Evolutionary conservation across 2,888 invertebrate species (phyloP).

Genomic region (Cynaeus angustus): DNA sequence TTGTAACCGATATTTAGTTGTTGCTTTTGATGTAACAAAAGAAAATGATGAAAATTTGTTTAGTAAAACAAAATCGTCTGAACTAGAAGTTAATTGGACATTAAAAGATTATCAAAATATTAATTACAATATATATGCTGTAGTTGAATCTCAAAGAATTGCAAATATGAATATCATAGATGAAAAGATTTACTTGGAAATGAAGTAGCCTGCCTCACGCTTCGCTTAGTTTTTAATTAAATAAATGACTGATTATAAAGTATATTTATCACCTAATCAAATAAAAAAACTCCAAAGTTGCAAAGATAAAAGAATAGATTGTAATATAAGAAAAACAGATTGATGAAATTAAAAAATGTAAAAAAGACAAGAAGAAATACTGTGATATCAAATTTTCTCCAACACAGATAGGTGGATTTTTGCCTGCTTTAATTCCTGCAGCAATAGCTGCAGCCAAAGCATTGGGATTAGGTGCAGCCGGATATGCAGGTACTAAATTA

Average conservation of each 20-base stretch:
- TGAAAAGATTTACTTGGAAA: conserved; percentile 20
- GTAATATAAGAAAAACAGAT: no score
- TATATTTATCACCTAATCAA: conserved; percentile 11
- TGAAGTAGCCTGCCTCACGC: conserved; percentile 12
- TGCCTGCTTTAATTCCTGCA: conserved; percentile 16
- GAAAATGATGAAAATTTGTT: conserved; percentile 25
- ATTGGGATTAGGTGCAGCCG: conserved; percentile 16
- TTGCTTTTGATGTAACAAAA: conserved; percentile 36
- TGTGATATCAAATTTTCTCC: no score
- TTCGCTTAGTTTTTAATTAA: conserved; percentile 12
- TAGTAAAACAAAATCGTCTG: conserved; percentile 18
- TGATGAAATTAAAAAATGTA: neutral
- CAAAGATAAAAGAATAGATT: no score
- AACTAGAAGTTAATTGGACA: conserved; percentile 16
- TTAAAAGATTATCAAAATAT: conserved; percentile 12
- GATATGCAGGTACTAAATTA: conserved; percentile 7
- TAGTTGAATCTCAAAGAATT: conserved; percentile 19
- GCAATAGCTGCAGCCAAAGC: conserved; percentile 11
- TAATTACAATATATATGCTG: conserved; percentile 16
- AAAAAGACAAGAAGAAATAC: conserved; percentile 6
- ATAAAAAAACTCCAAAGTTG: neutral
- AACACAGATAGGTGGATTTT: conserved; percentile 10
- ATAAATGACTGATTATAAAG: conserved; percentile 14
- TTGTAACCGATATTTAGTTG: conserved; percentile 31
- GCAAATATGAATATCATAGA: conserved; percentile 19